Conservation (phyloP, 2,797 vertebrate genomes). For the Staurois parvus region DNA sequence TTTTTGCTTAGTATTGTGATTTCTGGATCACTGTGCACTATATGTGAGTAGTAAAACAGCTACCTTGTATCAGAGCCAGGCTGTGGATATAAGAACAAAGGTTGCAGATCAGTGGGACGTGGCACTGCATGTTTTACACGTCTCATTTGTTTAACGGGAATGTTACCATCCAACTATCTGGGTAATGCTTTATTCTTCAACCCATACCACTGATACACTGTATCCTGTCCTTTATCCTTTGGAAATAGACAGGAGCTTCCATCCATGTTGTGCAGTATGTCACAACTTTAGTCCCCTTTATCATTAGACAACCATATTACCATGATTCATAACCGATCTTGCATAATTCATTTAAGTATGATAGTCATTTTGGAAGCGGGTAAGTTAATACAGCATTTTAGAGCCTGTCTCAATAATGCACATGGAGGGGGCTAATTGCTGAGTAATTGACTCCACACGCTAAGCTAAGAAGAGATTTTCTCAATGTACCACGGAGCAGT, state of each 20-base stretch:
- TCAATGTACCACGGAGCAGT: slow-evolving; percentile 28
- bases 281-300: background rate
- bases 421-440: slow-evolving; percentile 1
- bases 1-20: too few relatives aligned
- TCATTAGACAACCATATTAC: background rate
- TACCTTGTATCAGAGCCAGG: background rate
- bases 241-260: background rate
- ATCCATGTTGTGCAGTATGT: background rate
- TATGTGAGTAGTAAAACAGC: background rate
- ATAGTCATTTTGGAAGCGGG: background rate
- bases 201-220: background rate
- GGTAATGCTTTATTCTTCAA: background rate
- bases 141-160: background rate
- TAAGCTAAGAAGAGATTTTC: background rate
- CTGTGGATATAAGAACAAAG: background rate
- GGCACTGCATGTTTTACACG: background rate
- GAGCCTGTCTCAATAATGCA: background rate
- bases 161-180: background rate
- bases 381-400: background rate
- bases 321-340: background rate
- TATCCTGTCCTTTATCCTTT: background rate
- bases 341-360: background rate
- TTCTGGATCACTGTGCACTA: background rate
- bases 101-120: background rate
- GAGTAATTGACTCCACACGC: background rate